Percentiles rank a stretch among this genome's conserved stretches.
These are phyloP conservation scores for Zaprionus taronus DNA, from an alignment of 1,140 invertebrate genomes.

Conservation along the genomic window DNA sequence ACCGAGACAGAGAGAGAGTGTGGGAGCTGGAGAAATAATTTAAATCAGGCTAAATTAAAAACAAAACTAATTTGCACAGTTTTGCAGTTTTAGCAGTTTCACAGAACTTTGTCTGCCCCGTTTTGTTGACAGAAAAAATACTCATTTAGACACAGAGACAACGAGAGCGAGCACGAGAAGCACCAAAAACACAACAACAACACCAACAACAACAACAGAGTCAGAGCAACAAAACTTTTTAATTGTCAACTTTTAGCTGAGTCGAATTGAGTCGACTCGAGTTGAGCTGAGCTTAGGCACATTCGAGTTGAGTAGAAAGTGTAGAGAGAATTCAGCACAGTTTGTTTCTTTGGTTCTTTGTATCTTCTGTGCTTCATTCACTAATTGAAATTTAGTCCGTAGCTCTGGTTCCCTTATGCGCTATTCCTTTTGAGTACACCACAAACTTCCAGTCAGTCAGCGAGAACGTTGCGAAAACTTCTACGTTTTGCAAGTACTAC, in stretches of 20 bases:
- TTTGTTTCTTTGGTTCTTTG: conserved; percentile 16
- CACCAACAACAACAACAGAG: conserved; percentile 38
- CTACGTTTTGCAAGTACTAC: background rate
- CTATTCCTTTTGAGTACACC: background rate
- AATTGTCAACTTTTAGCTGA: conserved; percentile 79
- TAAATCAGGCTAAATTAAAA: conserved; percentile 66
- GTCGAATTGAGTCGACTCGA: conserved; percentile 34
- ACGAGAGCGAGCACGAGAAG: conserved; percentile 23
- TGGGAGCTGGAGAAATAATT: conserved; percentile 52
- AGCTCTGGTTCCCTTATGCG: conserved; percentile 10
- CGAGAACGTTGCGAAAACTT: background rate
- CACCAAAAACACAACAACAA: conserved; percentile 36
- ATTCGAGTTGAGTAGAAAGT: conserved; percentile 24
- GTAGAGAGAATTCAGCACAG: conserved; percentile 7
- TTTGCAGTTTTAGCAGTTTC: conserved; percentile 53
- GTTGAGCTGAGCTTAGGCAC: conserved; percentile 17
- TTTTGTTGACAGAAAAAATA: conserved; percentile 56
- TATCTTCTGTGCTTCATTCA: conserved; percentile 33
- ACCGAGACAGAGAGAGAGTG: background rate
- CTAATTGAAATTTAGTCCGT: conserved; percentile 73
- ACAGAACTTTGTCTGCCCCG: conserved; percentile 63
- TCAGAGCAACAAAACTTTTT: conserved; percentile 67
- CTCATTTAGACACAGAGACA: conserved; percentile 55
- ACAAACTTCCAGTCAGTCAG: background rate
- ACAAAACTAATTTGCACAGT: conserved; percentile 80